phyloP scores from a whole-genome alignment of 2,113 vertebrate species.

The Malaclemys terrapin region DNA sequence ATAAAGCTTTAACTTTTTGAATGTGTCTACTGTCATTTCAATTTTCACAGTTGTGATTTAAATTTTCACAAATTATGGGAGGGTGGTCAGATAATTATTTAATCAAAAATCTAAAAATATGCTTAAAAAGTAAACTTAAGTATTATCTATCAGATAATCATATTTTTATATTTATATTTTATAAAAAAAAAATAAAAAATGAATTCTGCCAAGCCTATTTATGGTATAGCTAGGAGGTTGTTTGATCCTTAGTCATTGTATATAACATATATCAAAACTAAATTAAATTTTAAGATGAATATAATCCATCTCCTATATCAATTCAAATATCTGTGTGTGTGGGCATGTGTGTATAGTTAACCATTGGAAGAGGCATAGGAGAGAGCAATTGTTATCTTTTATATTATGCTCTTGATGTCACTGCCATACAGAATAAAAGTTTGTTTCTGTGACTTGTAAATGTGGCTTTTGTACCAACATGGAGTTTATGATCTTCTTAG shows the following conservation, averaged over 20 bases:
- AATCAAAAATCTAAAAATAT: no score
- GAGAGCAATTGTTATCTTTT: neutral
- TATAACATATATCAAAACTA: neutral
- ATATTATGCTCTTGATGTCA: neutral
- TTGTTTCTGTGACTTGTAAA: neutral
- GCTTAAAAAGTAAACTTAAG: no score
- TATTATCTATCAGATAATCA: no score
- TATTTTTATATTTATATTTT: no score
- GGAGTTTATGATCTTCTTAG: neutral
- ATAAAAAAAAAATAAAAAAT: no score
- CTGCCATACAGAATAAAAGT: neutral
- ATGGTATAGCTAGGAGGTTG: neutral
- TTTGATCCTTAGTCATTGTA: neutral
- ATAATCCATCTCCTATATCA: neutral
- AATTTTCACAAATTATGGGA: no score
- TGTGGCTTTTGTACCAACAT: neutral
- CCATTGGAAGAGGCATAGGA: neutral
- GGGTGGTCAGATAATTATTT: no score
- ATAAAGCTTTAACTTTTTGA: no score
- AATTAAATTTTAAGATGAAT: neutral
- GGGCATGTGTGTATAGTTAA: neutral
- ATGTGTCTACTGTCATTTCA: no score
- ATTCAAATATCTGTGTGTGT: neutral
- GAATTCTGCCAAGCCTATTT: neutral
- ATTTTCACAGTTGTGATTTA: no score